Evolutionary conservation across 2,888 invertebrate genomes (phyloP), one percentile per base, ranked within the genome.

Genomic region (Horisme vitalbata): DNA sequence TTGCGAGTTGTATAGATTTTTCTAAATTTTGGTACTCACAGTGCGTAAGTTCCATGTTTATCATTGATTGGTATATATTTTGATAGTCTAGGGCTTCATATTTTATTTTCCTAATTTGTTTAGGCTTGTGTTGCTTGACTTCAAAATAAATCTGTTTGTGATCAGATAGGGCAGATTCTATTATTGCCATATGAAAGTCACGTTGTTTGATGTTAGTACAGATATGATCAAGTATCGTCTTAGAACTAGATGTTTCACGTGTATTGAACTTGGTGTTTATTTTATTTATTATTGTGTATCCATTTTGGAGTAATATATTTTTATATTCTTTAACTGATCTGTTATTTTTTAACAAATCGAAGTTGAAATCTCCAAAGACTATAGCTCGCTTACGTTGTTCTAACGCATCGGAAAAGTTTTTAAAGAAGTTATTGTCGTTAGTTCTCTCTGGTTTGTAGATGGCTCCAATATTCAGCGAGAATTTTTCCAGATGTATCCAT

Each of bases 81-180:
- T n/a, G n/a, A n/a, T n/a, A n/a, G n/a, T n/a, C n/a, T n/a, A n/a
- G n/a, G n/a, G n/a, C n/a, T n/a, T n/a, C n/a, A n/a, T n/a, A n/a
- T n/a, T n/a, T n/a, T n/a, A n/a, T n/a, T n/a, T n/a, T n/a, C n/a
- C n/a, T n/a, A n/a, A n/a, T n/a, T n/a, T n/a, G n/a, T n/a, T n/a
- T n/a, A n/a, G n/a, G n/a, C n/a, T n/a, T n/a, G n/a, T n/a, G n/a
- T n/a, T n/a, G n/a, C n/a, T n/a, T n/a, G n/a, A n/a, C n/a, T n/a
- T n/a, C n/a, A n/a, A n/a, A n/a, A n/a, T n/a, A n/a, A n/a, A 65
- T 52, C 23, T 60, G 59, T 31, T 54, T 59, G 26, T 61, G 61
- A 18, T 64, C 64, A 0, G 61, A 55, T 14, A 63, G 14, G 0
- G 55, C n/a, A 1, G 56, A 55, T 0, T 63, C 52, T 1, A 63